Evolutionary conservation across 2,113 vertebrate species (phyloP).

Genomic region (Tragelaphus imberbis): DNA sequence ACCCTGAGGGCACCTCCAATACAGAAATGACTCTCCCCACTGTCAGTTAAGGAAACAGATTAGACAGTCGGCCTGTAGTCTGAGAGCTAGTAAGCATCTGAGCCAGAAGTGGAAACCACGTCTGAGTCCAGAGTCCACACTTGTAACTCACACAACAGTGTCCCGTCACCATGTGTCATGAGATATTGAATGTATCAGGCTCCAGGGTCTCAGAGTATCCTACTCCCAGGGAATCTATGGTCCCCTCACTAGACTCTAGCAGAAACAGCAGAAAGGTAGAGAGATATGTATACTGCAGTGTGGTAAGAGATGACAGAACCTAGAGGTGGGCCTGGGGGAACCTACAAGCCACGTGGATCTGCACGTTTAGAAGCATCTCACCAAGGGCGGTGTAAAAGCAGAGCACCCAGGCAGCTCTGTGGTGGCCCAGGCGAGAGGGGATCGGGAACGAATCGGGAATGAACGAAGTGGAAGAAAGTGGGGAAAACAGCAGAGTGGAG

Average conservation of each 20-base stretch:
- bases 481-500: neutral
- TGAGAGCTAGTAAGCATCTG: neutral
- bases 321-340: neutral
- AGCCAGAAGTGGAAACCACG: neutral
- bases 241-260: neutral
- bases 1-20: neutral
- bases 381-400: neutral
- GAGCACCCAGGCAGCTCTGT: neutral
- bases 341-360: neutral
- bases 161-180: neutral
- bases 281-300: neutral
- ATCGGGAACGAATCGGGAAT: neutral
- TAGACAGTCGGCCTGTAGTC: neutral
- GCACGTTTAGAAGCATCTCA: neutral
- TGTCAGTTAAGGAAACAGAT: neutral
- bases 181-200: neutral
- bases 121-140: neutral
- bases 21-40: neutral
- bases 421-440: neutral
- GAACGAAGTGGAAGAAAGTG: neutral
- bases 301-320: neutral
- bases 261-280: neutral
- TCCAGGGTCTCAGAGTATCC: neutral
- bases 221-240: neutral
- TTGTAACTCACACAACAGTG: neutral